A percentile compares a stretch with the other conserved stretches of the same genome.
Evolutionary conservation across 1,140 invertebrate species (phyloP).

Genomic region (Achroia grisella): DNA sequence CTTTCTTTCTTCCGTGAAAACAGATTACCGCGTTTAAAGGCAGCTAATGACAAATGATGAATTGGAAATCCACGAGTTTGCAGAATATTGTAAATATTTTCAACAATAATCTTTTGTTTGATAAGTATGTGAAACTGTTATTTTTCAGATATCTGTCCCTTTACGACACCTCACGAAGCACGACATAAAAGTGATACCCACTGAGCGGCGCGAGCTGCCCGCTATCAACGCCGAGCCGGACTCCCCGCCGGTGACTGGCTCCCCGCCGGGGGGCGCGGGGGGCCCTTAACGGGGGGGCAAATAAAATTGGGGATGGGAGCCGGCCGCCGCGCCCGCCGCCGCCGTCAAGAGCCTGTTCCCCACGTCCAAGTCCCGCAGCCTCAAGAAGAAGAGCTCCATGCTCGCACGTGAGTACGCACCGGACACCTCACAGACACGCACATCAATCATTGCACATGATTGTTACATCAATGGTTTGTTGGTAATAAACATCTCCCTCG

Average conservation of each 20-base stretch:
- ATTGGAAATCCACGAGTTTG: too few species aligned
- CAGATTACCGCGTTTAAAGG: too few species aligned
- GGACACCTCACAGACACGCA: too few species aligned
- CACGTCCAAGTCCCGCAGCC: slow-evolving; percentile 54
- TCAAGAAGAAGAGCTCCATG: slow-evolving; percentile 82
- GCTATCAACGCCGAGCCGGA: slow-evolving; percentile 39
- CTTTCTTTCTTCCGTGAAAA: too few species aligned
- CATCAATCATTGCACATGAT: too few species aligned
- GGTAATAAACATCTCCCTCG: too few species aligned
- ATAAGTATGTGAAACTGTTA: too few species aligned
- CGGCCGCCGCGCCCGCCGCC: slow-evolving; percentile 22
- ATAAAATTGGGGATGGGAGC: neutral
- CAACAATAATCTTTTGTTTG: too few species aligned
- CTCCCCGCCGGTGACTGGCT: slow-evolving; percentile 27
- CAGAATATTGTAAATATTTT: too few species aligned
- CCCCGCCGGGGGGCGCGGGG: slow-evolving; percentile 11
- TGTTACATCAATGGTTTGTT: too few species aligned
- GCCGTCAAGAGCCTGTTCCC: slow-evolving; percentile 54
- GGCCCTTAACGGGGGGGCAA: too few species aligned
- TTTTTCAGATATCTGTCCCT: slow-evolving; percentile 38
- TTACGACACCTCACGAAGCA: slow-evolving; percentile 55
- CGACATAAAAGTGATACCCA: slow-evolving; percentile 55
- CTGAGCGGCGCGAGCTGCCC: slow-evolving; percentile 38
- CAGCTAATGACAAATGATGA: too few species aligned
- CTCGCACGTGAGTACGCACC: slow-evolving; percentile 78